Conservation (phyloP, 2,888 invertebrate species). For the Gerris lacustris region DNA sequence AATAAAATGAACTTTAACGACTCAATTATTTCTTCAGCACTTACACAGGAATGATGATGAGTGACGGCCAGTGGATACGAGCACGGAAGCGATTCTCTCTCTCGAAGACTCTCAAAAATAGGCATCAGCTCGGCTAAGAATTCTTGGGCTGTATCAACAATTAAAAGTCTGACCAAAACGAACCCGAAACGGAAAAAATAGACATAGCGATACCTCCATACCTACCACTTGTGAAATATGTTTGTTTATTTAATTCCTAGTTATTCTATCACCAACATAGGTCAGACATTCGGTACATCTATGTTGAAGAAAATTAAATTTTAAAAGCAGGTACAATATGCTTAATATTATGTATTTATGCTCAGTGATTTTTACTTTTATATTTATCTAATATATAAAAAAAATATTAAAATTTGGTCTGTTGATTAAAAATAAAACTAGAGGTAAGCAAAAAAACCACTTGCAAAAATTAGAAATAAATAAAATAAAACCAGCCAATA, state of each 20-base stretch:
- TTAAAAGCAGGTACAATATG: not conserved
- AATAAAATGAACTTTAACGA: not conserved
- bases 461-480: too few species aligned
- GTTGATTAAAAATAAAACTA: too few species aligned
- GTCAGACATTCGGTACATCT: too few species aligned
- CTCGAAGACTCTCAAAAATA: slow-evolving; percentile 85
- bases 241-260: slow-evolving; percentile 16
- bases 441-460: too few species aligned
- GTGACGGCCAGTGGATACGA: slow-evolving; percentile 59
- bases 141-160: slow-evolving; percentile 65
- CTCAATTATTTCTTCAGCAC: not conserved
- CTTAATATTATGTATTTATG: not conserved
- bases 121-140: slow-evolving; percentile 91
- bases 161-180: slow-evolving; percentile 33
- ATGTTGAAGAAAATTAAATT: too few species aligned
- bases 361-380: too few species aligned
- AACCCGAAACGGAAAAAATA: slow-evolving; percentile 30
- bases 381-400: too few species aligned
- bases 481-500: too few species aligned
- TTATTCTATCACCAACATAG: too few species aligned
- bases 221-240: slow-evolving; percentile 19
- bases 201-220: slow-evolving; percentile 2
- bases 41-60: slow-evolving; percentile 40
- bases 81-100: slow-evolving; percentile 80
- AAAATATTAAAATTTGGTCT: too few species aligned